These are phyloP conservation scores for Drosophila nigrodunni DNA, from an alignment of 1,140 invertebrate species.

Conservation along the genomic window DNA sequence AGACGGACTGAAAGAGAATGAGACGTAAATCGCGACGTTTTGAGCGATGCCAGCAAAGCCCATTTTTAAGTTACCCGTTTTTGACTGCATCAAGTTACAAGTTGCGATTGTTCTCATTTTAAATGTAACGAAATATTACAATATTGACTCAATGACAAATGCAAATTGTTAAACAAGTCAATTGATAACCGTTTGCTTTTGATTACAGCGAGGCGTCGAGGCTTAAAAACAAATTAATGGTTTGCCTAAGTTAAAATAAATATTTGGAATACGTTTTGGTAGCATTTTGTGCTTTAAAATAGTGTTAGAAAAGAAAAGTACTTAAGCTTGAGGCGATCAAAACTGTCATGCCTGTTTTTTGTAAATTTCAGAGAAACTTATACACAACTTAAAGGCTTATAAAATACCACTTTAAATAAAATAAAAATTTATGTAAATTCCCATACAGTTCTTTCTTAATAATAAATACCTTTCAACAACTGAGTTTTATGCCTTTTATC, in stretches of 20 bases:
- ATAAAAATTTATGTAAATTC: too few species aligned
- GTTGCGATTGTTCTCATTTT: conserved; percentile 18
- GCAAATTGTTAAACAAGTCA: conserved; percentile 31
- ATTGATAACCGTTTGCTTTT: conserved; percentile 8
- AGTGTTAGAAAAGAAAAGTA: too few species aligned
- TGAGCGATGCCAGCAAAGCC: conserved; percentile 23
- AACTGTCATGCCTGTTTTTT: too few species aligned
- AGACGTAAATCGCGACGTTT: conserved; percentile 25
- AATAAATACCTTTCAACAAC: too few species aligned
- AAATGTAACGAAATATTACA: conserved; percentile 1
- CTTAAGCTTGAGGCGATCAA: too few species aligned
- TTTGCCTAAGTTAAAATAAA: not conserved
- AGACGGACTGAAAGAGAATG: conserved; percentile 34
- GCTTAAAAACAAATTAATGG: conserved; percentile 15
- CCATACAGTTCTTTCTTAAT: too few species aligned
- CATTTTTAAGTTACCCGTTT: not conserved
- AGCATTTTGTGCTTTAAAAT: too few species aligned
- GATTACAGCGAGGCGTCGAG: not conserved
- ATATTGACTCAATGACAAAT: conserved; percentile 26
- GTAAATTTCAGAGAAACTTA: too few species aligned
- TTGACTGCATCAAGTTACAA: conserved; percentile 21
- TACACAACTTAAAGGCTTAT: too few species aligned
- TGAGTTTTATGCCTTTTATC: too few species aligned
- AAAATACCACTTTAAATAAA: too few species aligned
- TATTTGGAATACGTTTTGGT: too few species aligned